Evolutionary conservation across 2,113 vertebrate species (phyloP).

Genomic region (Puffinus mauretanicus): DNA sequence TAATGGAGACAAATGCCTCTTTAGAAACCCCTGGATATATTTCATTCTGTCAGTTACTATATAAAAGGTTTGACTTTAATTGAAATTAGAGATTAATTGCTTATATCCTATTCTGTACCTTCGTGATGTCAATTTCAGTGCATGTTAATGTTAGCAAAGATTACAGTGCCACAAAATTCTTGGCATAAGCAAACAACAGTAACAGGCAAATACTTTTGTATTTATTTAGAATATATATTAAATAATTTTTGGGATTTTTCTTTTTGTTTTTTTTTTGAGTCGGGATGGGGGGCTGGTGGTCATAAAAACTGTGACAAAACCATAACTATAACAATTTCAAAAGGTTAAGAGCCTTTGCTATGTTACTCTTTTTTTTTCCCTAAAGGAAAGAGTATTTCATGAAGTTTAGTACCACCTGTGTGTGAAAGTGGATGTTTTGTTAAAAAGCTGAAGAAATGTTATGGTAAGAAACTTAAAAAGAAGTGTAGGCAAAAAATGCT

Average conservation of each 20-base stretch:
- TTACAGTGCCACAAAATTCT: neutral
- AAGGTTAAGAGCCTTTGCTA: neutral
- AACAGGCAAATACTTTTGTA: neutral
- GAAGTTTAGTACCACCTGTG: neutral
- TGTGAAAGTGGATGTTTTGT: neutral
- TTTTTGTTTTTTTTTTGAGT: neutral
- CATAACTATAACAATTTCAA: neutral
- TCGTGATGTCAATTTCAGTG: neutral
- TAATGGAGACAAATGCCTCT: neutral
- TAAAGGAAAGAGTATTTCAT: neutral
- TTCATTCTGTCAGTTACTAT: neutral
- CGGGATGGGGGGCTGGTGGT: rapidly evolving
- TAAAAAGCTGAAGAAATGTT: neutral
- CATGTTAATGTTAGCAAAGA: neutral
- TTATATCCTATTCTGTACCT: neutral
- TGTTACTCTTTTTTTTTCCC: neutral
- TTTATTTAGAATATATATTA: neutral
- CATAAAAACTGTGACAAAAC: neutral
- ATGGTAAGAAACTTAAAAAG: neutral
- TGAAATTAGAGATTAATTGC: neutral
- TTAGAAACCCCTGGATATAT: neutral
- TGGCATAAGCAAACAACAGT: neutral
- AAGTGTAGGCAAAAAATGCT: neutral
- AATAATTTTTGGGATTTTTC: neutral
- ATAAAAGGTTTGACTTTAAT: neutral